Evolutionary conservation across 2,113 vertebrate species (phyloP).

Genomic region (Hippoglossus stenolepis): DNA sequence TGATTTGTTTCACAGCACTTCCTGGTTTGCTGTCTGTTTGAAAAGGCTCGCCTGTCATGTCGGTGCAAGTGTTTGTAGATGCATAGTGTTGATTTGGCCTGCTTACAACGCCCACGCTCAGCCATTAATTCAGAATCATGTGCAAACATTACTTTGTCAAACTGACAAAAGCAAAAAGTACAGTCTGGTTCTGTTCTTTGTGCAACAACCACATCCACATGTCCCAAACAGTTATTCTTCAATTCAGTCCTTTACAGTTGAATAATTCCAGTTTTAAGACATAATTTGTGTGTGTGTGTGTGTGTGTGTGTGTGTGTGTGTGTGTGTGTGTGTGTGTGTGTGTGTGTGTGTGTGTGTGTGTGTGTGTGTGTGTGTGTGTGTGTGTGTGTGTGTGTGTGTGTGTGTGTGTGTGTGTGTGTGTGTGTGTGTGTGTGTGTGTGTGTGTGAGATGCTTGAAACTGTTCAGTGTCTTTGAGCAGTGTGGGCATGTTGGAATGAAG

Average conservation of each 20-base stretch:
- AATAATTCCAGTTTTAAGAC: background rate
- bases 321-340: no score
- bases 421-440: no score
- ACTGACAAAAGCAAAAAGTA: background rate
- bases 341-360: no score
- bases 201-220: no score
- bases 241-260: background rate
- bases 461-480: no score
- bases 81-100: slow-evolving; percentile 1
- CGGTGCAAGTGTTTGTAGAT: background rate
- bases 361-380: no score
- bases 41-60: slow-evolving; percentile 19
- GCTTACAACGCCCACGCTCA: background rate
- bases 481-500: no score
- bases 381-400: no score
- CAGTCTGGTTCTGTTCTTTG: background rate
- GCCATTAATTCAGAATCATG: background rate
- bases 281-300: no score
- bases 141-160: background rate
- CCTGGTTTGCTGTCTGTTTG: background rate
- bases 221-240: background rate
- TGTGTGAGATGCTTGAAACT: no score
- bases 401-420: no score
- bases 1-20: slow-evolving; percentile 14
- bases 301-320: no score